These are phyloP conservation scores for Caretta caretta DNA, from an alignment of 2,113 vertebrate genomes.

Conservation along the genomic window DNA sequence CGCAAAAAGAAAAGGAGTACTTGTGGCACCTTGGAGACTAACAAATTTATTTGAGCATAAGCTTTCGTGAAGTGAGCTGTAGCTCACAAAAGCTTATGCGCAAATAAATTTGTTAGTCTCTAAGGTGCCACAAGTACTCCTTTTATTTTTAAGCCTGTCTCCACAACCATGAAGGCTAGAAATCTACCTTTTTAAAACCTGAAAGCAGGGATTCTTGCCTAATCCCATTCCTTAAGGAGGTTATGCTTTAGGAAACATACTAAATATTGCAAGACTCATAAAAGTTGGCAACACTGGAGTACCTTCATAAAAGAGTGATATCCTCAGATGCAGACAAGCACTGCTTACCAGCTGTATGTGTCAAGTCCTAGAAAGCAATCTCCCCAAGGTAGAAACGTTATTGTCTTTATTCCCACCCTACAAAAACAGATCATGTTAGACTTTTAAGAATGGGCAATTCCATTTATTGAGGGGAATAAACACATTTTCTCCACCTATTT, in stretches of 20 bases:
- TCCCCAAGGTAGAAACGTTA: background rate
- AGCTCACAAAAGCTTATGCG: too few species aligned
- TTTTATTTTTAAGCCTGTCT: background rate
- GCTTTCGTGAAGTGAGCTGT: too few species aligned
- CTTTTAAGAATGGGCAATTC: background rate
- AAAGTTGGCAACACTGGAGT: slow-evolving; percentile 15
- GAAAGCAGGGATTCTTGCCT: background rate
- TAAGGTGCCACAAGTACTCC: too few species aligned
- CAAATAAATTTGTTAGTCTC: too few species aligned
- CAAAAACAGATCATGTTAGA: background rate
- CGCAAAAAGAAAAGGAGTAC: too few species aligned
- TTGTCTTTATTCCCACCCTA: background rate
- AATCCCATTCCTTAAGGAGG: slow-evolving; percentile 44
- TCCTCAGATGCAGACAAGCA: background rate
- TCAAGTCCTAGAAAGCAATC: background rate
- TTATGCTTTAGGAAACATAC: slow-evolving; percentile 45
- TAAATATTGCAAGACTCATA: slow-evolving; percentile 10
- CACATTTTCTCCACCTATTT: background rate
- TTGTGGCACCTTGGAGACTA: too few species aligned
- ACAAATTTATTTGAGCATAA: too few species aligned
- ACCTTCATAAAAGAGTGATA: slow-evolving; percentile 50
- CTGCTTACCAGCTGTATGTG: background rate
- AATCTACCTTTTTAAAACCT: background rate
- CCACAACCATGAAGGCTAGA: background rate
- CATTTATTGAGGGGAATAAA: background rate